Evolutionary conservation across 2,888 invertebrate genomes (phyloP).

Genomic region (Mantis religiosa): DNA sequence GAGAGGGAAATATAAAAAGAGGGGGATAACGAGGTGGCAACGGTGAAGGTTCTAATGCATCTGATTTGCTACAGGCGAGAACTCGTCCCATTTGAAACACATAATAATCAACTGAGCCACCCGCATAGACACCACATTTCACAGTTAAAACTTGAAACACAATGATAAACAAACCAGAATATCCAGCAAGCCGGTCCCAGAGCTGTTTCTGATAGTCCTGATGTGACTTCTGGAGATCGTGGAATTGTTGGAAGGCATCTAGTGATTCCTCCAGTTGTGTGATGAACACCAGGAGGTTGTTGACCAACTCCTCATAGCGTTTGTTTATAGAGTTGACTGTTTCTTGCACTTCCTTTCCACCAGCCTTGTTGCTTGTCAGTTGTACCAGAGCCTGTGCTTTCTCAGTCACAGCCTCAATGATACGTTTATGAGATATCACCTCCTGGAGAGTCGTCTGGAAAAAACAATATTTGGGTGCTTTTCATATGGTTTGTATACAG

Average conservation of each 20-base stretch:
- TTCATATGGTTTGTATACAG: background rate
- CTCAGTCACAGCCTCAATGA: slow-evolving; percentile 85
- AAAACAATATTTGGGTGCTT: background rate
- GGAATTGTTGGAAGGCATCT: slow-evolving; percentile 81
- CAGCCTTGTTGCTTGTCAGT: slow-evolving; percentile 34
- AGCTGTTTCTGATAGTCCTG: slow-evolving; percentile 87
- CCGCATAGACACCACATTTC: too few species aligned
- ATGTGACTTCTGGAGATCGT: slow-evolving; percentile 78
- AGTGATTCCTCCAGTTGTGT: slow-evolving; percentile 69
- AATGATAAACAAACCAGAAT: slow-evolving; percentile 48
- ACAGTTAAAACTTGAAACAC: too few species aligned
- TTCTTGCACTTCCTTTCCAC: slow-evolving; percentile 59
- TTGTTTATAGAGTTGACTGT: slow-evolving; percentile 69
- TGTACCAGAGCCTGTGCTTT: slow-evolving; percentile 67
- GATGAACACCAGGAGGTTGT: slow-evolving; percentile 62
- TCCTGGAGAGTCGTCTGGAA: slow-evolving; percentile 75
- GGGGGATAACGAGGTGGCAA: too few species aligned
- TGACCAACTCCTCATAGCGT: slow-evolving; percentile 68
- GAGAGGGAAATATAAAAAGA: too few species aligned
- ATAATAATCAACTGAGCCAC: too few species aligned
- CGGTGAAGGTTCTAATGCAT: too few species aligned
- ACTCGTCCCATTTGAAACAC: too few species aligned
- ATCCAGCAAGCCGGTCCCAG: slow-evolving; percentile 79
- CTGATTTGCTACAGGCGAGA: too few species aligned
- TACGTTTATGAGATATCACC: slow-evolving; percentile 81